A percentile compares a stretch with the other conserved stretches of the same genome.
Conservation (phyloP, 2,113 vertebrate genomes). For the Salminus brasiliensis region DNA sequence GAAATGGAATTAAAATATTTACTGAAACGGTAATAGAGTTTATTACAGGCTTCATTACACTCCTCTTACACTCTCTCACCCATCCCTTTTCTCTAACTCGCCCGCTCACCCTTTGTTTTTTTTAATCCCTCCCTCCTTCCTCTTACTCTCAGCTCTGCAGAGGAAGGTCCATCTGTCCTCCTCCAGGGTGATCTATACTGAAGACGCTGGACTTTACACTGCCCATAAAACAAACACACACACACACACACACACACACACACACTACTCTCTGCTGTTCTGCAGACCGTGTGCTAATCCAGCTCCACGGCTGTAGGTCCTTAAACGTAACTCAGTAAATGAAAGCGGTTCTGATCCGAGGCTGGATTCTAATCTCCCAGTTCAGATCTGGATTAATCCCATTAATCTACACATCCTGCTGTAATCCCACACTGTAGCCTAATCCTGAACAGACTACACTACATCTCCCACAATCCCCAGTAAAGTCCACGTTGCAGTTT, state of each 20-base stretch:
- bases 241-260: no score
- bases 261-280: no score
- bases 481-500: neutral
- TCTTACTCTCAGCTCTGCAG: neutral
- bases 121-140: neutral
- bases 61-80: no score
- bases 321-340: no score
- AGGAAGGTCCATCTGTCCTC: slow-evolving; percentile 7
- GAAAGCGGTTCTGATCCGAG: neutral
- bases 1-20: no score
- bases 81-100: no score
- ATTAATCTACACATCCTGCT: neutral
- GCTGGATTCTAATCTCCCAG: neutral
- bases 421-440: slow-evolving; percentile 17
- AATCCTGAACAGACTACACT: neutral
- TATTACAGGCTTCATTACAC: no score
- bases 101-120: neutral
- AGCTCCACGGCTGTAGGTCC: no score
- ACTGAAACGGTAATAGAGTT: no score
- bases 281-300: neutral
- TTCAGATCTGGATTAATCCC: neutral
- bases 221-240: no score
- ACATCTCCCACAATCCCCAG: neutral
- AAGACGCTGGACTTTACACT: no score
- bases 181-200: neutral